Conservation (phyloP, 2,888 invertebrate genomes). For the Conistra vaccinii region DNA sequence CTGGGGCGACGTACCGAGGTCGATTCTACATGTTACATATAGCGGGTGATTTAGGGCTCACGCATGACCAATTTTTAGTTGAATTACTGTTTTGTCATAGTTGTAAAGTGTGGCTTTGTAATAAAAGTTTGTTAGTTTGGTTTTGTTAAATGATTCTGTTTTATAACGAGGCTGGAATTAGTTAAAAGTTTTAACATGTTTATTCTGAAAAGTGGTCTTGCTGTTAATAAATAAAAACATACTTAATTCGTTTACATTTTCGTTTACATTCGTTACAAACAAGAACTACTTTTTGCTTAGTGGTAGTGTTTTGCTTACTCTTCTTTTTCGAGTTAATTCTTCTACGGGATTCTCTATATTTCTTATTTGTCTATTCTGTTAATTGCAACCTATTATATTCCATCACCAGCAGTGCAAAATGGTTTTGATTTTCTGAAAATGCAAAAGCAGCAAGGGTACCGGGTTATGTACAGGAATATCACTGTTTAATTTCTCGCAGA, state of each 20-base stretch:
- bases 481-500: background rate
- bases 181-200: background rate
- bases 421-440: background rate
- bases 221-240: background rate
- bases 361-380: background rate
- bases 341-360: background rate
- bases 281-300: background rate
- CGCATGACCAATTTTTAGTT: constrained; percentile 55
- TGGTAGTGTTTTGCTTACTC: background rate
- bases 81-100: constrained; percentile 36
- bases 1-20: constrained; percentile 40
- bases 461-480: background rate
- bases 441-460: background rate
- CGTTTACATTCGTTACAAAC: background rate
- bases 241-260: background rate
- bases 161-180: background rate
- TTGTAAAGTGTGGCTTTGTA: constrained; percentile 38
- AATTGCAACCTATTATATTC: background rate
- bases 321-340: background rate
- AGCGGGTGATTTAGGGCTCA: constrained; percentile 28
- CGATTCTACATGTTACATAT: constrained; percentile 50
- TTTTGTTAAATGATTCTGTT: constrained; percentile 32
- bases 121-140: constrained; percentile 28
- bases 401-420: background rate
- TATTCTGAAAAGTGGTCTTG: background rate